These are phyloP conservation scores for Lordiphosa collinella DNA, from an alignment of 1,140 invertebrate species.

Conservation along the genomic window DNA sequence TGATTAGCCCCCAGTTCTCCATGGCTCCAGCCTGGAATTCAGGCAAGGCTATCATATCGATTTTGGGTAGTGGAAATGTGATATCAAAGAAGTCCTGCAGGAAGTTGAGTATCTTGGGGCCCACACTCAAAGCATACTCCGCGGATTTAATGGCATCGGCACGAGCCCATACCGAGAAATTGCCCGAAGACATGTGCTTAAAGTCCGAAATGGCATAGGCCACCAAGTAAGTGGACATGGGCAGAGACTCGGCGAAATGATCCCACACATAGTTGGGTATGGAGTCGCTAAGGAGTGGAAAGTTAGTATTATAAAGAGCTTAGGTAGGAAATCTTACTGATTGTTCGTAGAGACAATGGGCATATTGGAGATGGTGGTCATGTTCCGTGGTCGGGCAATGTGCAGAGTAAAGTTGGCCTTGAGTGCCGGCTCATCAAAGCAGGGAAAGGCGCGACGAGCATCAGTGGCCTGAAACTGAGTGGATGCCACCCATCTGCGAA, in stretches of 20 bases:
- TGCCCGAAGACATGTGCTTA: constrained; percentile 82
- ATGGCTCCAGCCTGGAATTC: constrained; percentile 96
- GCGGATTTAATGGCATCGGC: constrained; percentile 90
- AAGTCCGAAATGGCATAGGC: constrained; percentile 96
- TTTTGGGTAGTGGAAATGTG: constrained; percentile 90
- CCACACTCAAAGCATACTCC: constrained; percentile 88
- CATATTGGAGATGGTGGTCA: constrained; percentile 90
- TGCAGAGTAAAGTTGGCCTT: constrained; percentile 92
- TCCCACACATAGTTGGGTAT: constrained; percentile 87
- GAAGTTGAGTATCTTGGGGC: constrained; percentile 89
- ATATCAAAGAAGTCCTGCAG: constrained; percentile 93
- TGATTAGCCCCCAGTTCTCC: constrained; percentile 96
- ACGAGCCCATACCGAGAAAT: constrained; percentile 90
- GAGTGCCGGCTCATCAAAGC: constrained; percentile 95
- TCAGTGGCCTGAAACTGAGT: constrained; percentile 96
- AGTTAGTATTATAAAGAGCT: too few relatives aligned
- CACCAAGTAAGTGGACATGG: constrained; percentile 97
- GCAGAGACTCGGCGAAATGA: constrained; percentile 88
- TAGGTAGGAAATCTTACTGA: constrained; percentile 56
- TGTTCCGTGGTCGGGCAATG: constrained; percentile 86
- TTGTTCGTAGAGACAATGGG: constrained; percentile 74
- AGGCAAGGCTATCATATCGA: constrained; percentile 94
- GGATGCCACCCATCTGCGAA: constrained; percentile 87
- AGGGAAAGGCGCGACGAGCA: constrained; percentile 93
- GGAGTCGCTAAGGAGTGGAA: constrained; percentile 40